Conservation (phyloP, 2,888 invertebrate genomes). For the Lepidocyrtinus sp. region DNA sequence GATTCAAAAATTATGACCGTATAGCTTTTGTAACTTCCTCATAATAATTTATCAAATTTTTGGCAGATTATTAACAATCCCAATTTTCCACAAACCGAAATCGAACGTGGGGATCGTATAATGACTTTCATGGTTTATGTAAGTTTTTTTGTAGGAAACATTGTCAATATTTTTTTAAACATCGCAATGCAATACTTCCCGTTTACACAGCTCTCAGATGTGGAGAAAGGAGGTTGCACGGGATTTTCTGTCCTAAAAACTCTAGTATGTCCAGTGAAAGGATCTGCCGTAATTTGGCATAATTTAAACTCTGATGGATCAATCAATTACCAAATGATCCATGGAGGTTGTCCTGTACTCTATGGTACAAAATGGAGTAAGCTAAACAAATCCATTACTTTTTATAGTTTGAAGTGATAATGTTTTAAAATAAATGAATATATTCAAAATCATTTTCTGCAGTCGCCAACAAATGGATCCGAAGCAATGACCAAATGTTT, state of each 20-base stretch:
- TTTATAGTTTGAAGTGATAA: too few relatives aligned
- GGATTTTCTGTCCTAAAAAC: slow-evolving; percentile 71
- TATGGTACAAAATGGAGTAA: slow-evolving; percentile 74
- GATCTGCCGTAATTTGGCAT: slow-evolving; percentile 74
- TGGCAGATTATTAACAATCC: slow-evolving; percentile 9
- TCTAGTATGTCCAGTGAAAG: slow-evolving; percentile 70
- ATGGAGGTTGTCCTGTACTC: slow-evolving; percentile 74
- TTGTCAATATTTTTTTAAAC: too few relatives aligned
- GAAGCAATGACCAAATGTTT: slow-evolving; percentile 73
- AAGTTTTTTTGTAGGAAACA: slow-evolving; percentile 42
- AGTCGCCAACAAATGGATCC: slow-evolving; percentile 75
- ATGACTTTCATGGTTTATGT: slow-evolving; percentile 71
- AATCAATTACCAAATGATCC: slow-evolving; percentile 72
- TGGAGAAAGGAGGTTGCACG: slow-evolving; percentile 71
- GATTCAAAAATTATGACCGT: too few relatives aligned
- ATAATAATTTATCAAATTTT: not conserved
- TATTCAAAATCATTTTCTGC: slow-evolving; percentile 8
- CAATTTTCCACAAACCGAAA: slow-evolving; percentile 40
- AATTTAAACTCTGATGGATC: slow-evolving; percentile 73
- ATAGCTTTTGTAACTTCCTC: not conserved
- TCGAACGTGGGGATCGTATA: slow-evolving; percentile 69
- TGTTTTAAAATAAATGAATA: not conserved
- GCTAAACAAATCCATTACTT: too few relatives aligned
- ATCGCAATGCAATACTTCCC: too few relatives aligned
- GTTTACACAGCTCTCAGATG: slow-evolving; percentile 60